Base-by-base conservation (phyloP, 2,797 vertebrate genomes). In the Typhlichthys eigenmanni region DNA sequence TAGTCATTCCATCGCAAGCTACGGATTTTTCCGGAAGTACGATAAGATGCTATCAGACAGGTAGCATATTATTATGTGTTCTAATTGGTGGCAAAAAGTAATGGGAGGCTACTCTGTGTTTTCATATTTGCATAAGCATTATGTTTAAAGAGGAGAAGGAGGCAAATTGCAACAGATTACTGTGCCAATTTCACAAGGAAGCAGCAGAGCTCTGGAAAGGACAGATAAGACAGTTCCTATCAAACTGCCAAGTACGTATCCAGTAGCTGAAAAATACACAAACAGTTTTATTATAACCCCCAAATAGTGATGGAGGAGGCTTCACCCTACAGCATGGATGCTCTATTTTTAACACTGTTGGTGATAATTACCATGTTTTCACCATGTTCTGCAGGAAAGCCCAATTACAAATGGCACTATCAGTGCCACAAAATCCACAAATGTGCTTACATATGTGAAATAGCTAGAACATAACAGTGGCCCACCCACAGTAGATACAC, bases 161-260 rank as follows among this genome's bases (percentile, higher is more conserved):
- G 82, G 81, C 83, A 90, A 90, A 91, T 86, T 72, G 68, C 84
- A 90, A 88, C 82, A 92, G 90, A 92, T 93, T 93, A 91, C 80
- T 70, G 80, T 89, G 89, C 85, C 91, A 90, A 89, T 92, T 92
- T 89, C 90, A 88, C 84, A 88, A 85, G 85, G 86, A 86, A 87
- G 89, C 85, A 84, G 85, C 90, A 79, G 83, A 83, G 89, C 91
- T 93, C 92, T 93, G 92, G 87, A 89, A 88, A 82, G 79, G 90
- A 87, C 72, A 92, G 93, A 94, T 94, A 94, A 94, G 91, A 77
- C 85, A 82, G 90, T 91, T 89, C 87, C 87, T 88, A 89, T 90
- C 82, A 90, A 88, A 90, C 78, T 48, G 90, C 88, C 81, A 92
- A 92, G 92, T 89, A 90, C 88, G 83, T 87, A 90, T 91, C 89